A percentile compares a stretch with the other conserved stretches of the same genome.
phyloP scores from a whole-genome alignment of 2,888 invertebrate species.

The Tipula unca region DNA sequence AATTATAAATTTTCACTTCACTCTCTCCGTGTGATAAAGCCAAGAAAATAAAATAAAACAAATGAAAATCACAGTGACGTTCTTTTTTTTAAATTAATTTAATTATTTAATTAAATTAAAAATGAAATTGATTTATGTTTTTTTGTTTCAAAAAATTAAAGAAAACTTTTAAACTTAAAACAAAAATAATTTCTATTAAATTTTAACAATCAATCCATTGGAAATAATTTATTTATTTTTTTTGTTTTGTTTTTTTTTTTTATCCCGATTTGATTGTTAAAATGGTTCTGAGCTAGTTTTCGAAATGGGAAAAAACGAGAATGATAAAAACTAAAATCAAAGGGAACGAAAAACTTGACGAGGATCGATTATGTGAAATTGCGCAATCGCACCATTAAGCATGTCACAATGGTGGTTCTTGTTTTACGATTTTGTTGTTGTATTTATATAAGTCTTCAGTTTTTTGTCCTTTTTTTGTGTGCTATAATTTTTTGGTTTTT shows the following conservation, averaged over 20 bases:
- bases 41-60: not conserved
- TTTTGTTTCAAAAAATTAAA: not conserved
- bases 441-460: not conserved
- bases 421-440: not conserved
- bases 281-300: conserved; percentile 15
- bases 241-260: not conserved
- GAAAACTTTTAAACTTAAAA: not conserved
- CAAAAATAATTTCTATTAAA: not conserved
- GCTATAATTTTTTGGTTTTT: not conserved
- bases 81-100: not conserved
- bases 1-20: not conserved
- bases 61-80: not conserved
- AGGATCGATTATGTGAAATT: conserved; percentile 9
- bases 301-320: not conserved
- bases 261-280: conserved; percentile 18
- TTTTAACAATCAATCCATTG: conserved; percentile 10
- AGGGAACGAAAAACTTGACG: not conserved
- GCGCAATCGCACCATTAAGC: not conserved
- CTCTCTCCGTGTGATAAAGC: not conserved
- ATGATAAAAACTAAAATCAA: not conserved
- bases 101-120: not conserved
- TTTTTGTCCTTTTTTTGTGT: not conserved
- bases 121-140: not conserved
- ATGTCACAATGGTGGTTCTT: not conserved
- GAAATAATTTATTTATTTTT: not conserved